Conservation (phyloP, 2,888 invertebrate genomes). For the Drosophila niveifrons region DNA sequence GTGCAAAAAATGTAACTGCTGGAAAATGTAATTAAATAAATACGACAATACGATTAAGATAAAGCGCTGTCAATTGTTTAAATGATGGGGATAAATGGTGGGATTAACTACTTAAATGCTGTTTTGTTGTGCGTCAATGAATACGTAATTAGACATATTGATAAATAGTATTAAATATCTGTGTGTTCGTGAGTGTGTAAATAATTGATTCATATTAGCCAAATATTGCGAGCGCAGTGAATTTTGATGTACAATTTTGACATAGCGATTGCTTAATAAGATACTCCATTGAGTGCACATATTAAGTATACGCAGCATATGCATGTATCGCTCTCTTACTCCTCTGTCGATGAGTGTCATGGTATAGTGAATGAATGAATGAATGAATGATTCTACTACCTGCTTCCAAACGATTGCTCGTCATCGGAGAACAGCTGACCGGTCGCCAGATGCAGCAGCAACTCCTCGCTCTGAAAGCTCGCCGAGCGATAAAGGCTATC, state of each 20-base stretch:
- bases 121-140: conserved; percentile 17
- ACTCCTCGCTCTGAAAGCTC: conserved; percentile 79
- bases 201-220: conserved; percentile 36
- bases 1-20: neutral
- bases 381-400: conserved; percentile 52
- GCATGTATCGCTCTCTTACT: neutral
- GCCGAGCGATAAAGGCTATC: conserved; percentile 58
- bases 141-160: conserved; percentile 32
- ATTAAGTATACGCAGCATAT: conserved; percentile 53
- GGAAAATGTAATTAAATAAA: conserved; percentile 1
- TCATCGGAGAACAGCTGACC: conserved; percentile 42
- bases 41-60: neutral
- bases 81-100: conserved; percentile 7
- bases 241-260: conserved; percentile 4
- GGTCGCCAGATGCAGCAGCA: conserved; percentile 65
- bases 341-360: neutral
- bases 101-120: conserved; percentile 22
- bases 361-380: neutral
- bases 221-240: conserved; percentile 18
- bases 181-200: neutral
- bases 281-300: conserved; percentile 46
- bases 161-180: conserved; percentile 17
- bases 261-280: conserved; percentile 28
- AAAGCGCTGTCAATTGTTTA: neutral
- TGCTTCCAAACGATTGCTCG: conserved; percentile 43